Conservation (phyloP, 1,140 invertebrate species). For the Bombus turneri region DNA sequence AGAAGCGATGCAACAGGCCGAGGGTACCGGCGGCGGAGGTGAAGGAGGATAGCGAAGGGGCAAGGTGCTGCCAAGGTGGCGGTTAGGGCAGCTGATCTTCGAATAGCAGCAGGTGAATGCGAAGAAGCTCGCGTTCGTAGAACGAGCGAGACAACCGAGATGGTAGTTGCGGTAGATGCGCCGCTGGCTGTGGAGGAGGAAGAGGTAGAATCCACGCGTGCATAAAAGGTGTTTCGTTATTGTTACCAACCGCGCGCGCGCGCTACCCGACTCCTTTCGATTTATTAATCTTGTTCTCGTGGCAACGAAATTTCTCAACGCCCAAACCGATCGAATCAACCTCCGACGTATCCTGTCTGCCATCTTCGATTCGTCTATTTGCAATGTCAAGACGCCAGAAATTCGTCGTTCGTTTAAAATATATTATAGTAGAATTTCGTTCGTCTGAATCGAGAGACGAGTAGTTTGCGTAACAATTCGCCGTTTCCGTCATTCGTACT, state of each 20-base stretch:
- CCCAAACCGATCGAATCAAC: background rate
- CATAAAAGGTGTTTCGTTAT: slow-evolving; percentile 79
- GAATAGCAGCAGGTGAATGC: slow-evolving; percentile 80
- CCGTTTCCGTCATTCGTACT: too few species aligned
- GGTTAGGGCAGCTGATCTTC: slow-evolving; percentile 80
- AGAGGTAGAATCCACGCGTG: slow-evolving; percentile 73
- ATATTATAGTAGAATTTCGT: fast-evolving
- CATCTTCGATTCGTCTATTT: background rate
- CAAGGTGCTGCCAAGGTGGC: slow-evolving; percentile 80
- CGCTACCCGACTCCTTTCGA: slow-evolving; percentile 45
- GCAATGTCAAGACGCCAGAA: background rate
- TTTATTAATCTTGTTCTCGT: slow-evolving; percentile 67
- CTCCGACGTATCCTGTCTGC: background rate
- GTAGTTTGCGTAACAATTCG: too few species aligned
- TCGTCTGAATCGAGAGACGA: background rate
- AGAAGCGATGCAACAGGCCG: slow-evolving; percentile 46
- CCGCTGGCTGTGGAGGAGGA: slow-evolving; percentile 70
- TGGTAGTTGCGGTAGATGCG: slow-evolving; percentile 58
- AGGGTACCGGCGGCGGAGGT: slow-evolving; percentile 39
- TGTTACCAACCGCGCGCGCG: slow-evolving; percentile 71
- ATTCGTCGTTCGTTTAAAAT: background rate
- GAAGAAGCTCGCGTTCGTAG: slow-evolving; percentile 66
- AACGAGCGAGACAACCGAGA: slow-evolving; percentile 54
- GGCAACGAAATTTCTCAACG: slow-evolving; percentile 8
- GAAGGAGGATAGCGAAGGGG: slow-evolving; percentile 63